phyloP scores from a whole-genome alignment of 2,797 vertebrate species.

The Sebastes aleutianus region DNA sequence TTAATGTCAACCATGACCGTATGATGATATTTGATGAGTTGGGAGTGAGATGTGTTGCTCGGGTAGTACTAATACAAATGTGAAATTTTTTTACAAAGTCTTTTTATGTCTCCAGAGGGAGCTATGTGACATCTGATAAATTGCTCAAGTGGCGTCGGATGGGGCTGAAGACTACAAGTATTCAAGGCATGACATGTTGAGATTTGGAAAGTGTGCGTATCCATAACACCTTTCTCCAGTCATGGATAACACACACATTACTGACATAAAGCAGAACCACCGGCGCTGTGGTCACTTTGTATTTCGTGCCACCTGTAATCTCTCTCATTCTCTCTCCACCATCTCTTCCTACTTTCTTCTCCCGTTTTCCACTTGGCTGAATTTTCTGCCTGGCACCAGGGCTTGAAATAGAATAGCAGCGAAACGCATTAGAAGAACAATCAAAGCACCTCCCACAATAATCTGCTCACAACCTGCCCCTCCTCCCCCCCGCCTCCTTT shows the following conservation, averaged over 20 bases:
- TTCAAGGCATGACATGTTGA: not conserved
- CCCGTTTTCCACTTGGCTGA: conserved; percentile 26
- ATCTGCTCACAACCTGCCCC: conserved; percentile 31
- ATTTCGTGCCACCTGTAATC: not conserved
- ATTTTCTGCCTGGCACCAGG: conserved; percentile 45
- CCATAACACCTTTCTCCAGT: not conserved
- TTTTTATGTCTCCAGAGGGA: too few relatives aligned
- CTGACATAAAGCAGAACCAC: not conserved
- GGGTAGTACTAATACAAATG: too few relatives aligned
- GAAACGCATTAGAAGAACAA: conserved; percentile 54
- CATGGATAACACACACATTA: not conserved
- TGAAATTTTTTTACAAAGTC: accelerated
- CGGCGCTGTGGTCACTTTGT: not conserved
- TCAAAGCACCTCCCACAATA: conserved; percentile 32
- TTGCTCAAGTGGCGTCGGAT: not conserved
- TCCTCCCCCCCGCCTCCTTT: not conserved
- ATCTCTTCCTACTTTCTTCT: not conserved
- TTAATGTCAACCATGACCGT: too few relatives aligned
- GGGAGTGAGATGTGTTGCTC: too few relatives aligned
- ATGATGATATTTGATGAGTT: too few relatives aligned
- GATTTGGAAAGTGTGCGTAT: not conserved
- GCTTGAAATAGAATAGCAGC: conserved; percentile 47
- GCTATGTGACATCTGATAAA: not conserved
- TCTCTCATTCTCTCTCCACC: not conserved
- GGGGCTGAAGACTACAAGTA: not conserved